phyloP scores from a whole-genome alignment of 2,797 vertebrate species.

The Eidolon dupreanum region DNA sequence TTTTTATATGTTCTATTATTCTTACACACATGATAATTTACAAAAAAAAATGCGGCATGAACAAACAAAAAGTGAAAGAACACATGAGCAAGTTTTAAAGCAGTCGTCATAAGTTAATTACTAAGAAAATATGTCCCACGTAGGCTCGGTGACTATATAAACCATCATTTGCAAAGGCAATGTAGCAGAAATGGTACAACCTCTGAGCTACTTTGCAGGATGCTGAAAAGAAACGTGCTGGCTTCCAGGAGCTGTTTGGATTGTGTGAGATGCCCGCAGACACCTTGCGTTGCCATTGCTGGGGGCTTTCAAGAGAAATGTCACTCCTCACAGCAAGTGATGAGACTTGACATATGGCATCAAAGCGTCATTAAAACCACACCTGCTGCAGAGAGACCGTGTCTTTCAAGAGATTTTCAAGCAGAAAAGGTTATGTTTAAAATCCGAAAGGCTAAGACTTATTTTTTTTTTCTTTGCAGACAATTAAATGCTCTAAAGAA shows the following conservation, averaged over 20 bases:
- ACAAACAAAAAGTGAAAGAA: not conserved
- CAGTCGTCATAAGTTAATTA: not conserved
- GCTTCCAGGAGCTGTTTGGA: slow-evolving; percentile 73
- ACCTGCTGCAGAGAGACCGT: slow-evolving; percentile 92
- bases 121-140: not conserved
- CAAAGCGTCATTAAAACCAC: slow-evolving; percentile 95
- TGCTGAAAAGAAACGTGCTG: slow-evolving; percentile 76
- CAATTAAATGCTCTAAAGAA: slow-evolving; percentile 75
- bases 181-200: not conserved
- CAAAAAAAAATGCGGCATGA: not conserved
- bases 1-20: not conserved
- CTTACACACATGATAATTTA: not conserved
- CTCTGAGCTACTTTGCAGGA: slow-evolving; percentile 63
- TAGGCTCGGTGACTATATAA: not conserved
- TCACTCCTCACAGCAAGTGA: slow-evolving; percentile 96
- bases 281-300: slow-evolving; percentile 87
- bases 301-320: slow-evolving; percentile 93
- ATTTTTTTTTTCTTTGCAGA: slow-evolving; percentile 75
- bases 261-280: slow-evolving; percentile 77
- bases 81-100: not conserved
- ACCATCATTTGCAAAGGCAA: slow-evolving; percentile 30
- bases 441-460: slow-evolving; percentile 84
- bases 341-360: slow-evolving; percentile 98
- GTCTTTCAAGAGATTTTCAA: slow-evolving; percentile 89
- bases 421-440: slow-evolving; percentile 86